Evolutionary conservation across 2,797 vertebrate genomes (phyloP).

Genomic region (Apogon talboti): DNA sequence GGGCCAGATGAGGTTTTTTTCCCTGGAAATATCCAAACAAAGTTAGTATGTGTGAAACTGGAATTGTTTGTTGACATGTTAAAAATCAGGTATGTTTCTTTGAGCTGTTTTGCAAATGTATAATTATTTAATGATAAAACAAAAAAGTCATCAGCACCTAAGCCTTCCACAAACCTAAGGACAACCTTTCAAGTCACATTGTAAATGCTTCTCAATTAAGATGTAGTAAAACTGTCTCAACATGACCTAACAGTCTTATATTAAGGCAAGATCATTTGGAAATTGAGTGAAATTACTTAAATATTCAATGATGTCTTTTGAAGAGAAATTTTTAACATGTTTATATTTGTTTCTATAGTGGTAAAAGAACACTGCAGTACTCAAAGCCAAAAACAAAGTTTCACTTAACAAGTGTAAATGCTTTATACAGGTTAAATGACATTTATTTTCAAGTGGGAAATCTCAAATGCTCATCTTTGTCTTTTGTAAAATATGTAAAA

Average conservation of each 20-base stretch:
- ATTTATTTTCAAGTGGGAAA: constrained; percentile 45
- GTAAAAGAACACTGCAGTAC: constrained; percentile 10
- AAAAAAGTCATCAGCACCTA: no score
- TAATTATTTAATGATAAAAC: no score
- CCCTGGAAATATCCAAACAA: no score
- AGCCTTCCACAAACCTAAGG: no score
- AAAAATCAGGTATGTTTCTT: no score
- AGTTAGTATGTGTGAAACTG: no score
- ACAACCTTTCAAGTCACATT: neutral
- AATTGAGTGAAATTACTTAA: constrained; percentile 15
- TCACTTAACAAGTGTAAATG: constrained; percentile 23
- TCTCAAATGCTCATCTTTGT: neutral
- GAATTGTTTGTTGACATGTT: no score
- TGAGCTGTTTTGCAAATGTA: no score
- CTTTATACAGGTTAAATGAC: constrained; percentile 45
- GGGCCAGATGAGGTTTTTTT: no score
- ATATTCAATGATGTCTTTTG: constrained; percentile 5
- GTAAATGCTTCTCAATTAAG: neutral
- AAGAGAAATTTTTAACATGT: constrained; percentile 9
- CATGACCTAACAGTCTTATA: constrained; percentile 47
- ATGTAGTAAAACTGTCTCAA: constrained; percentile 15
- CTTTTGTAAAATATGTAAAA: constrained; percentile 13
- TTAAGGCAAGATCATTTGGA: constrained; percentile 57
- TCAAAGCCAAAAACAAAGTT: constrained; percentile 20
- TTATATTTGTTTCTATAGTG: constrained; percentile 3